These are phyloP conservation scores for Spea multiplicata DNA, from an alignment of 2,113 vertebrate genomes.

Conservation along the genomic window DNA sequence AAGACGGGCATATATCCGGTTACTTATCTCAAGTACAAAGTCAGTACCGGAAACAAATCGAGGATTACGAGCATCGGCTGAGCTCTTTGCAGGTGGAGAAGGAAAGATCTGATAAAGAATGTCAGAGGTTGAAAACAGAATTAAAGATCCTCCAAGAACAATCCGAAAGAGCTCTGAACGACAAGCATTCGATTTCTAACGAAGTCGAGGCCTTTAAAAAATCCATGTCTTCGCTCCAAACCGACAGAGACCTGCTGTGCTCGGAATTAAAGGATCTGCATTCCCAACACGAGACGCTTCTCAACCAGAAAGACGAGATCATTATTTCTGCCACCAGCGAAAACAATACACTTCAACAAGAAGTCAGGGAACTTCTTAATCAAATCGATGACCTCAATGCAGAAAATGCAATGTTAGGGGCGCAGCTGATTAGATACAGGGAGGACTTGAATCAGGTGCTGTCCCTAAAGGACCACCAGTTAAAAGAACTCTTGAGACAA, in stretches of 20 bases:
- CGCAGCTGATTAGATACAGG: constrained; percentile 80
- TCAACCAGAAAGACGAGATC: constrained; percentile 61
- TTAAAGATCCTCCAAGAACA: constrained; percentile 64
- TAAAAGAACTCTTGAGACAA: constrained; percentile 79
- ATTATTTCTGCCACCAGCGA: constrained; percentile 59
- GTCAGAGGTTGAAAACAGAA: constrained; percentile 61
- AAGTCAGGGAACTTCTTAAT: constrained; percentile 70
- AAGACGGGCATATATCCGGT: constrained; percentile 74
- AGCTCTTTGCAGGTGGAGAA: constrained; percentile 60
- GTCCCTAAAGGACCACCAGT: constrained; percentile 82
- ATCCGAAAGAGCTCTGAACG: constrained; percentile 59
- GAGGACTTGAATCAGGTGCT: constrained; percentile 86
- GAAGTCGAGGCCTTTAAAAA: constrained; percentile 75
- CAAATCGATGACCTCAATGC: constrained; percentile 85
- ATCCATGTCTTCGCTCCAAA: constrained; percentile 76
- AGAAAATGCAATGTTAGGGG: constrained; percentile 84
- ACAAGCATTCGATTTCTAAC: constrained; percentile 64
- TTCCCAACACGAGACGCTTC: constrained; percentile 56
- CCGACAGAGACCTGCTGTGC: constrained; percentile 71
- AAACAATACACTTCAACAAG: constrained; percentile 68
- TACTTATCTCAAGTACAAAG: constrained; percentile 75
- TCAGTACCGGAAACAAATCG: constrained; percentile 66
- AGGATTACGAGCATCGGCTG: constrained; percentile 69
- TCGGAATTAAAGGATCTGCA: constrained; percentile 68
- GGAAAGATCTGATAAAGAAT: constrained; percentile 61